Base-by-base conservation (phyloP, 2,113 vertebrate species). In the Phaethornis superciliosus region DNA sequence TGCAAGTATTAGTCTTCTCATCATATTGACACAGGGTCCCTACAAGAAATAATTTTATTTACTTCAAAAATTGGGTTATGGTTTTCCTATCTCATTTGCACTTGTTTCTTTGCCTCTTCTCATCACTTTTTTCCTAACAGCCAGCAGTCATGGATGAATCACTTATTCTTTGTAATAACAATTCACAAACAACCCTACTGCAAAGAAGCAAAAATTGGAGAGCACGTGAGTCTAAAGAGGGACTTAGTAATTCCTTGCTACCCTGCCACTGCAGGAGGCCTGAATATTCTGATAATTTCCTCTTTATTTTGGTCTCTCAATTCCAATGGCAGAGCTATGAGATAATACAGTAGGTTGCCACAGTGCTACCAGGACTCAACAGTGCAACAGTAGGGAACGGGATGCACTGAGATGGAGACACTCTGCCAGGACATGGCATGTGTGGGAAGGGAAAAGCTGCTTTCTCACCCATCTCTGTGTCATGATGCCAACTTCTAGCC, bases 391-490 rank as follows among this genome's bases (percentile, higher is more conserved):
- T 1, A 76, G 92, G 93, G 90, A 81, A 93, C 27, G 28, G 92
- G 83, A 87, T 80, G 89, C 93, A 7, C 49, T 3, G 59, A 90
- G 90, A 7, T 4, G 0, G 35, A 70, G 71, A 51, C 1, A 0
- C 85, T 78, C 55, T 96, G 91, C 94, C 96, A 96, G 94, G 90
- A 85, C 92, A 37, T 4, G 21, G 87, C 1, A 72, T 71, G 90
- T 55, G 95, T 95, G 91, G 94, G 95, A 94, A 81, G 80, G 82
- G 35, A 94, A 91, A 81, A 94, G 89, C 93, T 96, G 95, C n/a
- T 91, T 76, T 9, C 93, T 95, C 55, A 79, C 94, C 96, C 93
- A 93, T 85, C 72, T 32, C 68, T 91, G 91, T 21, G 58, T 94
- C 91, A 96, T 2, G 3, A 65, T 58, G 82, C 89, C 95, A 85